phyloP scores from a whole-genome alignment of 2,113 vertebrate genomes.

The Syrrhaptes paradoxus region DNA sequence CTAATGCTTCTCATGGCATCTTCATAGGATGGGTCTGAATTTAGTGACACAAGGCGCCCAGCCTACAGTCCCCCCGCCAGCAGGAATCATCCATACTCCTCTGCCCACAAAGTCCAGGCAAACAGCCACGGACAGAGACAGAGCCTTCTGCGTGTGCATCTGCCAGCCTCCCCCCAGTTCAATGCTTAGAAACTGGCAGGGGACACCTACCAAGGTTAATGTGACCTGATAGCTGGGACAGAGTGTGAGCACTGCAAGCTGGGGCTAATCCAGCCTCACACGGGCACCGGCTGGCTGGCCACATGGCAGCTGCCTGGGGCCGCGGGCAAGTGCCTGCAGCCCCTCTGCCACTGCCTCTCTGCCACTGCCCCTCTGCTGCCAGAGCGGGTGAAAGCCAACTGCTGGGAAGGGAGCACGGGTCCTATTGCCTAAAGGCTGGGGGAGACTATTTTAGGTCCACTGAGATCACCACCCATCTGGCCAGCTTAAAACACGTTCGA shows the following conservation, averaged over 20 bases:
- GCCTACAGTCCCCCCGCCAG: background rate
- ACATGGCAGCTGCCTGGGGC: conserved; percentile 48
- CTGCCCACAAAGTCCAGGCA: background rate
- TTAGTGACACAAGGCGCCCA: background rate
- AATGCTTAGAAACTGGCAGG: background rate
- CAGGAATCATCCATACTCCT: background rate
- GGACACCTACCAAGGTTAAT: conserved; percentile 59
- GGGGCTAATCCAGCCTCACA: background rate
- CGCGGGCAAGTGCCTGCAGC: background rate
- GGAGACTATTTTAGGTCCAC: conserved; percentile 32
- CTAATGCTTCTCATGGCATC: background rate
- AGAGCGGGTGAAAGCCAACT: background rate
- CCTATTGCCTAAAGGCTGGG: background rate
- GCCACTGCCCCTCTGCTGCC: background rate
- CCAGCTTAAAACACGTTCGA: conserved; percentile 35
- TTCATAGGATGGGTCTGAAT: background rate
- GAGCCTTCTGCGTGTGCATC: conserved; percentile 2
- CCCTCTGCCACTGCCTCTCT: no score
- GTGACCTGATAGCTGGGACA: conserved; percentile 24
- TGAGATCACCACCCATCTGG: conserved; percentile 66
- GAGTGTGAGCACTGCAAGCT: background rate
- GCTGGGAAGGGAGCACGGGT: background rate
- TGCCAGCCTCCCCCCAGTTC: background rate
- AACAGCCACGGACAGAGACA: fast-evolving
- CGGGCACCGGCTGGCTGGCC: conserved; percentile 20